Evolutionary conservation across 2,113 vertebrate genomes (phyloP).

Genomic region (Chaetodon auriga): DNA sequence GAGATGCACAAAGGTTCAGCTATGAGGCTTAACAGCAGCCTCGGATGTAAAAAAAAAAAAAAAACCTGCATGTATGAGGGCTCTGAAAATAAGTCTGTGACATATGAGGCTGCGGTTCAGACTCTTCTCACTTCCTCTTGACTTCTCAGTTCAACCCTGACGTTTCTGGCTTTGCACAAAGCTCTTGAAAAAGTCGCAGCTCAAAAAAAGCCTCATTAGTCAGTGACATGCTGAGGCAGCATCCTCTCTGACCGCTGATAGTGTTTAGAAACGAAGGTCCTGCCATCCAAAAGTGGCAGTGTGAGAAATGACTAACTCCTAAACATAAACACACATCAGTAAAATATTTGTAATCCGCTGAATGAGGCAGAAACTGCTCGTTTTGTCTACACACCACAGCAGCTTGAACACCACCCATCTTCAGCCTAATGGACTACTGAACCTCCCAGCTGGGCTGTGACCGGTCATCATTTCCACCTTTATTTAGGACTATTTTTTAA

Average conservation of each 20-base stretch:
- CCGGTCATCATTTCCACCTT: too few species aligned
- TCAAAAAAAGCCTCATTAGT: constrained; percentile 61
- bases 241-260: constrained; percentile 67
- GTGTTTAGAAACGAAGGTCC: constrained; percentile 38
- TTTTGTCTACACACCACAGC: neutral
- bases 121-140: constrained; percentile 87
- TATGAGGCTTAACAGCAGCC: neutral
- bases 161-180: constrained; percentile 9
- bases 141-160: constrained; percentile 76
- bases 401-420: neutral
- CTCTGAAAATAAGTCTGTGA: constrained; percentile 3
- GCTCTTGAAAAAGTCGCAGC: constrained; percentile 23
- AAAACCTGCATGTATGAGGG: neutral
- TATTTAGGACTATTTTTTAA: neutral
- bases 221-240: constrained; percentile 59
- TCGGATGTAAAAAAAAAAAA: neutral
- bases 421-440: too few species aligned
- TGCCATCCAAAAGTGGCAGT: neutral
- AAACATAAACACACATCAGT: constrained; percentile 4
- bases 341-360: neutral
- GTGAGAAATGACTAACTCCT: neutral
- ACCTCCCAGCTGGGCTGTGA: neutral
- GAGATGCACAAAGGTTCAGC: neutral
- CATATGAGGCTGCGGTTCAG: constrained; percentile 80
- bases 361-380: neutral